Evolutionary conservation across 2,888 invertebrate genomes (phyloP), one percentile per base, ranked within the genome.

Genomic region (Pollenia amentaria): DNA sequence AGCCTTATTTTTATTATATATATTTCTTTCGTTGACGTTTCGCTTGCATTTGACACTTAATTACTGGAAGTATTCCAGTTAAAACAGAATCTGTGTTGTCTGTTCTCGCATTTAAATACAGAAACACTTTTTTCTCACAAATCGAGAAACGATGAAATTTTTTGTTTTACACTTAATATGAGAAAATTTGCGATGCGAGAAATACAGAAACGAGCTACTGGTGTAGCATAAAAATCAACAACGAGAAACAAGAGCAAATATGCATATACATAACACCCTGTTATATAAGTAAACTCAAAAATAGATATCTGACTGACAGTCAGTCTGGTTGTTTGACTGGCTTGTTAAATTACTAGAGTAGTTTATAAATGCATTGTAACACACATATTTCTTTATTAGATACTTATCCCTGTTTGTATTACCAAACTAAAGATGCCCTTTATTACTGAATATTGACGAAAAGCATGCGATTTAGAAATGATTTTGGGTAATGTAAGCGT

Each of bases 211-310:
- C n/a, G n/a, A n/a, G n/a, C n/a, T n/a, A n/a, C n/a, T n/a, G 62
- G 29, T 14, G 64, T 46, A 53, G 77, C 21, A 51, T 38, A 48
- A 42, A 70, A 69, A 82, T 82, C 81, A 85, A 82, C 84, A 85
- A 86, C 67, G 83, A 86, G 80, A n/a, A n/a, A 60, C 38, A 18
- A 57, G 29, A 88, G 84, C 84, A 88, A 87, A 79, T 70, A 84
- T 77, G 55, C 40, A 21, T 60, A 69, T 75, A 69, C 60, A 53
- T 55, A 87, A 87, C 75, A 84, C 70, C 75, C 69, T 72, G 16
- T 18, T 18, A 65, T 38, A 42, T n/a, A 53, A 64, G 55, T 21
- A 46, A 10, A n/a, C 10, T 62, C 55, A 7, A n/a, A n/a, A n/a
- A 21, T 44, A 6, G 44, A 44, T 16, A 57, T 12, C n/a, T 18